phyloP scores from a whole-genome alignment of 2,797 vertebrate genomes.

The Taeniopygia guttata region DNA sequence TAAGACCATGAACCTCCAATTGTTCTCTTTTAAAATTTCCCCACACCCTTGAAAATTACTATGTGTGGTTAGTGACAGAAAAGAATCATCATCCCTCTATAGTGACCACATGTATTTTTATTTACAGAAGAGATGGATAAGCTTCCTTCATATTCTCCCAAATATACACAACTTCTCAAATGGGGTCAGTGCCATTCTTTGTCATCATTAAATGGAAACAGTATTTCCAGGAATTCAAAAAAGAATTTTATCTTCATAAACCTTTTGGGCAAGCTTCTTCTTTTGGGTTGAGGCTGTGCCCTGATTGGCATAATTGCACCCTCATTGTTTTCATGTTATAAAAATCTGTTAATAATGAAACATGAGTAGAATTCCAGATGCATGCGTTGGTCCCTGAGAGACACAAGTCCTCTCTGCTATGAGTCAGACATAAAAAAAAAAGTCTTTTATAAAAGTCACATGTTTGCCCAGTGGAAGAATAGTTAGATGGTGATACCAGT shows the following conservation, averaged over 20 bases:
- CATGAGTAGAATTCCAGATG: background rate
- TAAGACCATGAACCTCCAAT: background rate
- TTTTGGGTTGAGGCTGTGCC: background rate
- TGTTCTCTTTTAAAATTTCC: background rate
- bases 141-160: background rate
- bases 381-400: background rate
- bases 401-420: background rate
- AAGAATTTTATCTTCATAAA: background rate
- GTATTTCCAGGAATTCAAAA: background rate
- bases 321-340: background rate
- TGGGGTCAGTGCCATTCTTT: background rate
- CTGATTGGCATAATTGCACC: background rate
- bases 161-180: background rate
- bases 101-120: background rate
- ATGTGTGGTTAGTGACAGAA: background rate
- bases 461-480: conserved; percentile 8
- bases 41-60: background rate
- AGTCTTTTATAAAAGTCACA: conserved; percentile 18
- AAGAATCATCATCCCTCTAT: background rate
- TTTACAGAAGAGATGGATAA: background rate
- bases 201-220: background rate
- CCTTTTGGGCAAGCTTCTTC: background rate
- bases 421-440: background rate
- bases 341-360: background rate
- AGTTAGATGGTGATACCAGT: background rate